Base-by-base conservation (phyloP, 2,797 vertebrate species). In the Pseudochromis fuscus region DNA sequence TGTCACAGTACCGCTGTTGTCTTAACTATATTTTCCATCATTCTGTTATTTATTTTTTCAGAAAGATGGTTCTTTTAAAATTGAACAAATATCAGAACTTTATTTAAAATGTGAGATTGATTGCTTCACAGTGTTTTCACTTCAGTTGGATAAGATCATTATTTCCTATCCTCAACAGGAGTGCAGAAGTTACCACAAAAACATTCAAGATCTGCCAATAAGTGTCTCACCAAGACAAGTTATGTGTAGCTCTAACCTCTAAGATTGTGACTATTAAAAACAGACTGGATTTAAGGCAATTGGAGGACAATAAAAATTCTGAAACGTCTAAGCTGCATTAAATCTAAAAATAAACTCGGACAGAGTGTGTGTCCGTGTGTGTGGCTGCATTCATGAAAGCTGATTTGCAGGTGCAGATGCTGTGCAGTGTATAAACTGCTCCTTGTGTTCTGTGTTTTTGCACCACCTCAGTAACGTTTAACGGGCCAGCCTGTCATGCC, bases 371-470 rank as follows among this genome's bases (percentile, higher is more conserved):
- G 28, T 55, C 4, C 55, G 5, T 48, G 31, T 67, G 64, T 33
- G 19, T 50, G 55, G 46, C 38, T 42, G 51, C 10, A 15, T 59
- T 66, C 8, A 19, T 51, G 30, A 44, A 62, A 21, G 21, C 31
- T 12, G 62, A 42, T 59, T 68, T 69, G 23, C 46, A 74, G 55
- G 49, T 67, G 44, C 30, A 68, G 23, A 67, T 68, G 46, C 30
- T 46, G 35, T 23, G 10, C 6, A 64, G 59, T 51, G 55, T 25
- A 66, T 65, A 42, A 80, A 64, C 48, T 70, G 55, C 35, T 40
- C 63, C 33, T 82, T 85, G 62, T 73, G n/a, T 28, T 75, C 55
- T 70, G 23, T 77, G 42, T 77, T 81, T 35, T 62, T 69, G 18
- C 57, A n/a, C 60, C 23, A 9, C 27, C 9, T 19, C 13, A 33